Evolutionary conservation across 1,140 invertebrate genomes (phyloP).

Genomic region (Drosophila sp.): DNA sequence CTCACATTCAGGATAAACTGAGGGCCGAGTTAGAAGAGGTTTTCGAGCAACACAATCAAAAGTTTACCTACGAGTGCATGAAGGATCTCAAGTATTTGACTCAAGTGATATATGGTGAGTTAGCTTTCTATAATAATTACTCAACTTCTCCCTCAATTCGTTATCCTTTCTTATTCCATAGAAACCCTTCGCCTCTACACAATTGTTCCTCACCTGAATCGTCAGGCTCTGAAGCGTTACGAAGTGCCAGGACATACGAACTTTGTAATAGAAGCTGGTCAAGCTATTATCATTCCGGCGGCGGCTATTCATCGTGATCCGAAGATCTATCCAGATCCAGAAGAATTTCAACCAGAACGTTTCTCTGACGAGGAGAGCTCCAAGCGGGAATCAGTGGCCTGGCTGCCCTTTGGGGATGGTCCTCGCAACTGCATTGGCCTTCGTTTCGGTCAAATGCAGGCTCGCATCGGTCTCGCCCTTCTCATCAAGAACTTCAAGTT

Average conservation of each 20-base stretch:
- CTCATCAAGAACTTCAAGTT: constrained; percentile 80
- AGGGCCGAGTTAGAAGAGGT: constrained; percentile 85
- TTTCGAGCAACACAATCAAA: constrained; percentile 81
- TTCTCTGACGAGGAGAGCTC: constrained; percentile 83
- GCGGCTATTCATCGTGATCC: constrained; percentile 85
- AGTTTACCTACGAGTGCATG: constrained; percentile 85
- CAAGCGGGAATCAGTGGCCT: constrained; percentile 82
- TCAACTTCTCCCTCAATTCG: accelerated
- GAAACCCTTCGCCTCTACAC: constrained; percentile 88
- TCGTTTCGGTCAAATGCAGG: constrained; percentile 83
- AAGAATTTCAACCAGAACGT: constrained; percentile 85
- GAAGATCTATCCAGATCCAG: constrained; percentile 84
- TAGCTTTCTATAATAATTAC: accelerated
- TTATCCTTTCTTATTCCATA: neutral
- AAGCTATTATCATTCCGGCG: constrained; percentile 85
- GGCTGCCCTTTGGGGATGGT: constrained; percentile 87
- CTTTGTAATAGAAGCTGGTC: constrained; percentile 85
- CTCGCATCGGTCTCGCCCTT: constrained; percentile 77
- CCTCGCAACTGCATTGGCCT: constrained; percentile 84
- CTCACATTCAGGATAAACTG: constrained; percentile 85
- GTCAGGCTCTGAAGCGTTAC: constrained; percentile 85
- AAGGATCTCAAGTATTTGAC: constrained; percentile 85
- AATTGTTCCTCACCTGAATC: constrained; percentile 85
- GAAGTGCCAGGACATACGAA: constrained; percentile 85
- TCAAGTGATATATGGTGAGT: constrained; percentile 74